Evolutionary conservation across 2,888 invertebrate species (phyloP).

Genomic region (Petrolisthes manimaculis): DNA sequence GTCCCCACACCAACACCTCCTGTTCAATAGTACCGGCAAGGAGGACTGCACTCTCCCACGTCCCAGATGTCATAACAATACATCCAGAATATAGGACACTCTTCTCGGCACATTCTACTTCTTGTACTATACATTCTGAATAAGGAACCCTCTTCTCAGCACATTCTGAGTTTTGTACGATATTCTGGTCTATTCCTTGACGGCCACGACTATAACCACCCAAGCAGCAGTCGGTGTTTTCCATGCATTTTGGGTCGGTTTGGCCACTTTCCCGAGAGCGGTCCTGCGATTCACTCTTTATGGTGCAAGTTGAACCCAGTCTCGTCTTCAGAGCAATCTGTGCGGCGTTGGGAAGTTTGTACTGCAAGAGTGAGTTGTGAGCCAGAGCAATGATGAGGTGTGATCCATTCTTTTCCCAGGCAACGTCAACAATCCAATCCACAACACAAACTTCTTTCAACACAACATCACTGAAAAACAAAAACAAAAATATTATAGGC

Average conservation of each 20-base stretch:
- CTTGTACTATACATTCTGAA: neutral
- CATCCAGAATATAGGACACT: slow-evolving; percentile 42
- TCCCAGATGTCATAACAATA: slow-evolving; percentile 39
- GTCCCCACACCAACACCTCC: slow-evolving; percentile 45
- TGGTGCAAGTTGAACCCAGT: too few species aligned
- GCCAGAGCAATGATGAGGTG: slow-evolving; percentile 35
- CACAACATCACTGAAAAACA: slow-evolving; percentile 27
- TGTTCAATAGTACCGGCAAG: slow-evolving; percentile 46
- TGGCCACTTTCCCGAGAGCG: neutral
- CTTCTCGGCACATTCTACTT: slow-evolving; percentile 34
- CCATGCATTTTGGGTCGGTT: neutral
- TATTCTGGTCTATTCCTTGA: too few species aligned
- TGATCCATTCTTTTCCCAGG: slow-evolving; percentile 23
- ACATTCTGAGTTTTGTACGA: too few species aligned
- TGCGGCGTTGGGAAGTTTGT: neutral
- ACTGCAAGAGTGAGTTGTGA: slow-evolving; percentile 45
- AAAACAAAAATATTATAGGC: neutral
- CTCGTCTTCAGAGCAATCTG: neutral
- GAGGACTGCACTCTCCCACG: slow-evolving; percentile 35
- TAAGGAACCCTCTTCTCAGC: neutral
- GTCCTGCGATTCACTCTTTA: neutral
- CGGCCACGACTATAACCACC: too few species aligned
- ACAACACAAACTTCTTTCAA: slow-evolving; percentile 35
- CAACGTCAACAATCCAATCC: slow-evolving; percentile 59
- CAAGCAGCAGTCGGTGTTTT: neutral